Percentiles rank a stretch among this genome's conserved stretches.
phyloP scores from a whole-genome alignment of 2,113 vertebrate genomes.

The Haemorhous mexicanus region DNA sequence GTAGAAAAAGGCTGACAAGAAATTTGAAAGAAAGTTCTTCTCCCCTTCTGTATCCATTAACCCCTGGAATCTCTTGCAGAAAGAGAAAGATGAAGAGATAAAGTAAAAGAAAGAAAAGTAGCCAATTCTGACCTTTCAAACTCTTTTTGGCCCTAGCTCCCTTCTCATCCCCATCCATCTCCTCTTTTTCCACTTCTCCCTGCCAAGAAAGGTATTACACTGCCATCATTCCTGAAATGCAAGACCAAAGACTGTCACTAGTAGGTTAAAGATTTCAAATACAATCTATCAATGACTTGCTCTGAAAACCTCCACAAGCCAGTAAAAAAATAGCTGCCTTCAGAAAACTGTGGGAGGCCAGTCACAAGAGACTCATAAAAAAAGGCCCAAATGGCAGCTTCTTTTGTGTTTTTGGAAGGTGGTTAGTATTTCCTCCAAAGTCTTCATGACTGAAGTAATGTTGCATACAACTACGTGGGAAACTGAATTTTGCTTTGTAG shows the following conservation, averaged over 20 bases:
- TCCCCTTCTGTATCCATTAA: background rate
- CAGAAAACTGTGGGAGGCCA: background rate
- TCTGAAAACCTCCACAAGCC: background rate
- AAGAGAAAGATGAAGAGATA: background rate
- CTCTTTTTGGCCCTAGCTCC: background rate
- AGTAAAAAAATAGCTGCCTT: background rate
- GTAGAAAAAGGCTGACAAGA: background rate
- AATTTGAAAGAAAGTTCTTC: background rate
- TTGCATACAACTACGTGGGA: rapidly evolving
- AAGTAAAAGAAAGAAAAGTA: background rate
- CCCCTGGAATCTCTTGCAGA: background rate
- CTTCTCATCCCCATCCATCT: background rate
- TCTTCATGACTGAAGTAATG: background rate
- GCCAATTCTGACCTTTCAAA: background rate
- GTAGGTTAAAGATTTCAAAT: background rate
- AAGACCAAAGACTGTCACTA: background rate
- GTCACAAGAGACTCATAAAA: background rate
- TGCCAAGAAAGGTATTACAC: background rate
- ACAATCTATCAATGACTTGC: background rate
- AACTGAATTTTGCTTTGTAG: background rate
- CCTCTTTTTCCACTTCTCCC: background rate
- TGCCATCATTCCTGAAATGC: background rate
- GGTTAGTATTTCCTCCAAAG: background rate
- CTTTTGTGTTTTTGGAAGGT: background rate
- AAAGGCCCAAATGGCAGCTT: background rate